Base-by-base conservation (phyloP, 2,888 invertebrate genomes). In the Pollenia angustigena region DNA sequence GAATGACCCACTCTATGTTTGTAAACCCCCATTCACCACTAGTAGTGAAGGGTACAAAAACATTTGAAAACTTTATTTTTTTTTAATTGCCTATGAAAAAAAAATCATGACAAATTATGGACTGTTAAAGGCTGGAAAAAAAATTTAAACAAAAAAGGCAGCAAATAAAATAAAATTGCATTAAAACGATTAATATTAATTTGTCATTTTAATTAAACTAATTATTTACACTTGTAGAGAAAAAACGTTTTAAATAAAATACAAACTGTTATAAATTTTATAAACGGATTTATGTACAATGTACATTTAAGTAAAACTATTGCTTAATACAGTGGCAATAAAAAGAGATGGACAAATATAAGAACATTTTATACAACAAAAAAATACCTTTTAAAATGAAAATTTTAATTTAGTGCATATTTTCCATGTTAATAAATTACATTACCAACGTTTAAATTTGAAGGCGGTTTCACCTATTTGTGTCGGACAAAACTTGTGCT, bases 181-280 rank as follows among this genome's bases (percentile, higher is more conserved):
- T 18, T 52, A 32, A 71, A 83, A 48, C 64, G 58, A 84, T 81
- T 87, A 78, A 72, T 68, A 71, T 76, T 78, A 83, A 86, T 83
- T 80, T 80, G 74, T 83, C 83, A 83, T 64, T 82, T 80, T 86
- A 83, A 86, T 83, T 80, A 80, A 86, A 72, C 74, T 86, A 86
- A 86, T 86, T 86, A 75, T 75, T 75, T 80, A 69, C 69, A 79
- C 66, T 79, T 46, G 46, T 23, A 79, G 1, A 48, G 16, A 32
- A 42, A 56, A 76, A 50, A 62, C 58, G 56, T 62, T 14, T 46
- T 6, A 54, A 72, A 80, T 80, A 2, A 54, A 66, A 56, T 42
- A 58, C 23, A 74, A 74, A 74, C 46, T 66, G 72, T 14, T 48
- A 42, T 74, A 72, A 81, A 74, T 66, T 81, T 40, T 64, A 48